Conservation (phyloP, 2,797 vertebrate genomes). For the Intellagama lesueurii region DNA sequence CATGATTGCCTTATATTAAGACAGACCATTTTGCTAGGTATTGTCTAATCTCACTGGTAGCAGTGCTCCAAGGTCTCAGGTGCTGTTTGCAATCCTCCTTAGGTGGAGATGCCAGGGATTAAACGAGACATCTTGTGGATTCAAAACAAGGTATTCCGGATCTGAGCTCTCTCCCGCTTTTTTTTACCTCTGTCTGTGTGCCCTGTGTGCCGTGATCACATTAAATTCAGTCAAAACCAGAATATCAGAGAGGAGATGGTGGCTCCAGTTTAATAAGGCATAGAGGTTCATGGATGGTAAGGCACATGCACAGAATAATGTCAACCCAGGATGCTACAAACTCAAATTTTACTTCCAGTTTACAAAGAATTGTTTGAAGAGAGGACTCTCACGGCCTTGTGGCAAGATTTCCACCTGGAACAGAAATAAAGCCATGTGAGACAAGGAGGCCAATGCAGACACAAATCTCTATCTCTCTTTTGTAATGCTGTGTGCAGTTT, state of each 20-base stretch:
- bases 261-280: constrained; percentile 26
- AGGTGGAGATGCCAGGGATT: neutral
- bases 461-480: neutral
- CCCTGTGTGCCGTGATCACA: neutral
- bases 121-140: neutral
- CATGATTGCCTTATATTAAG: neutral
- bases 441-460: neutral
- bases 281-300: neutral
- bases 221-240: neutral
- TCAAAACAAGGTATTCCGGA: neutral
- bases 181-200: no score
- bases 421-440: neutral
- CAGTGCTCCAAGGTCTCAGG: neutral
- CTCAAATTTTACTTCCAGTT: constrained; percentile 83
- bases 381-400: constrained; percentile 87
- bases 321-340: no score
- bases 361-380: constrained; percentile 95
- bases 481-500: no score
- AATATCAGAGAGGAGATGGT: neutral
- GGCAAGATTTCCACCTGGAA: constrained; percentile 92
- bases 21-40: neutral
- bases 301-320: neutral
- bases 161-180: neutral
- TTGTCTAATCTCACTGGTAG: neutral
- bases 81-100: neutral